A percentile compares a stretch with the other conserved stretches of the same genome.
Conservation (phyloP, 2,797 vertebrate species). For the Sebastes baramenuke region DNA sequence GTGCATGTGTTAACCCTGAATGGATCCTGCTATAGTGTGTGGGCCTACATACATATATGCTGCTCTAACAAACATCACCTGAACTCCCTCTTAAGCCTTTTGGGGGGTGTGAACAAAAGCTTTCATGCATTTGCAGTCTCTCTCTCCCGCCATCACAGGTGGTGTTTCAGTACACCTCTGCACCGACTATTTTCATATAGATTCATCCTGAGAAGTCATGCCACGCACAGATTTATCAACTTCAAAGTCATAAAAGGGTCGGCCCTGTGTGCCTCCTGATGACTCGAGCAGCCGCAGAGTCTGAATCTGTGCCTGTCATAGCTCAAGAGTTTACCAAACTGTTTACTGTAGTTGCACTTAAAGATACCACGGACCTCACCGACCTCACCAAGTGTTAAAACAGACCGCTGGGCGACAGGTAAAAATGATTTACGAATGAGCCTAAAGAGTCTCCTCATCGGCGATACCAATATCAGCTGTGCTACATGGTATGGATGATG, state of each 20-base stretch:
- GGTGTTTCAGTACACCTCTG: slow-evolving; percentile 35
- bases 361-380: slow-evolving; percentile 74
- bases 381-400: slow-evolving; percentile 69
- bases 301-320: slow-evolving; percentile 74
- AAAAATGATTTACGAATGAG: slow-evolving; percentile 15
- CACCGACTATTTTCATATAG: slow-evolving; percentile 53
- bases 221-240: slow-evolving; percentile 63
- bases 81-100: slow-evolving; percentile 52
- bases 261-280: slow-evolving; percentile 43
- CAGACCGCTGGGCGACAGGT: slow-evolving; percentile 23
- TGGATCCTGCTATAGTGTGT: slow-evolving; percentile 57
- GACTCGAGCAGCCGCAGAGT: slow-evolving; percentile 46
- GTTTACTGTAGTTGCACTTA: slow-evolving; percentile 78
- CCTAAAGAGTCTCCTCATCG: slow-evolving; percentile 53
- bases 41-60: slow-evolving; percentile 76
- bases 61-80: slow-evolving; percentile 70
- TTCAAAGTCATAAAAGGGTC: slow-evolving; percentile 14
- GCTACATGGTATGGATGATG: slow-evolving; percentile 65
- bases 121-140: slow-evolving; percentile 62
- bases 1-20: slow-evolving; percentile 79
- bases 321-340: slow-evolving; percentile 73
- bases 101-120: slow-evolving; percentile 42
- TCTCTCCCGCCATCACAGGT: slow-evolving; percentile 1
- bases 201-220: slow-evolving; percentile 46
- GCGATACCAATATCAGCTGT: slow-evolving; percentile 60